Conservation (phyloP, 1,140 invertebrate species). For the Manduca sexta region DNA sequence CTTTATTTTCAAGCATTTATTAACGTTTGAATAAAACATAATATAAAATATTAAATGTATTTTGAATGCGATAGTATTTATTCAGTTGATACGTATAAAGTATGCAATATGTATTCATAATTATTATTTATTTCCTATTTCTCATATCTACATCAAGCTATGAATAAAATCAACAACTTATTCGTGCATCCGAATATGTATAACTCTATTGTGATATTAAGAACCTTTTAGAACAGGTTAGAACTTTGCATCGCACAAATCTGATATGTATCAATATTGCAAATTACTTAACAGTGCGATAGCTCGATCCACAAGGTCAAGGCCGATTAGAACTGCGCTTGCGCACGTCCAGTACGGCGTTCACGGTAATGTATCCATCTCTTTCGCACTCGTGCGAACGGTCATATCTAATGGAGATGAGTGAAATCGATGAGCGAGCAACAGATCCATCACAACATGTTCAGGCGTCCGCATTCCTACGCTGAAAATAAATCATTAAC, state of each 20-base stretch:
- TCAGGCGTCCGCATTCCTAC: slow-evolving; percentile 44
- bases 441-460: slow-evolving; percentile 43
- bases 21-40: too few relatives aligned
- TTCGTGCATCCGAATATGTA: too few relatives aligned
- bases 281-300: slow-evolving; percentile 41
- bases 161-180: too few relatives aligned
- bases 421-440: slow-evolving; percentile 19
- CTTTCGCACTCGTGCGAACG: slow-evolving; percentile 20
- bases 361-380: slow-evolving; percentile 27
- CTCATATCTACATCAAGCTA: too few relatives aligned
- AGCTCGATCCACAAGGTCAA: slow-evolving; percentile 56
- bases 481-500: slow-evolving; percentile 61
- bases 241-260: background rate
- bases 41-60: too few relatives aligned
- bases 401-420: slow-evolving; percentile 19
- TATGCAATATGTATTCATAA: too few relatives aligned
- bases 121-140: too few relatives aligned
- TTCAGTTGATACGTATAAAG: too few relatives aligned
- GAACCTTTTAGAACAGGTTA: too few relatives aligned
- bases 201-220: too few relatives aligned
- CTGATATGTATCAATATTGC: slow-evolving; percentile 28
- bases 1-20: too few relatives aligned
- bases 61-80: too few relatives aligned
- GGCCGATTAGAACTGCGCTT: slow-evolving; percentile 44
- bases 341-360: slow-evolving; percentile 12